Base-by-base conservation (phyloP, 2,888 invertebrate genomes). In the Epistrophe eligans region DNA sequence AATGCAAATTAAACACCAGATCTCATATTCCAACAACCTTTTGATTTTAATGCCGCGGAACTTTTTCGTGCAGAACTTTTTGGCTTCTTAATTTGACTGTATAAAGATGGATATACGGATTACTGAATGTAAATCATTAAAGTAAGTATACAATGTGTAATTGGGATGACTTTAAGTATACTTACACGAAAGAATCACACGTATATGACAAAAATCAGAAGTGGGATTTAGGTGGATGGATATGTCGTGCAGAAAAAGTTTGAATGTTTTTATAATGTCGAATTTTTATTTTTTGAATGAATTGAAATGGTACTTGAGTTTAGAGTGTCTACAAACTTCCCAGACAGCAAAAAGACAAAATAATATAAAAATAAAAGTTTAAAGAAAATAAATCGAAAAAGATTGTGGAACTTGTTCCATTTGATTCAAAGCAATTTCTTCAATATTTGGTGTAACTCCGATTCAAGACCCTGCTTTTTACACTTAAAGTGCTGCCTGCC, bases 1-100 rank as follows among this genome's bases (percentile, higher is more conserved):
- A 72, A 79, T 84, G 81, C 71, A 64, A 84, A 76, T 79, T 84
- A 74, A 64, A 74, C 74, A 55, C 74, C 55, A 55, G 76, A 71
- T 76, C 70, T 81, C 62, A 81, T 76, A 70, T 70, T 55, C n/a
- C 55, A 55, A 74, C 74, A 80, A 62, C 62, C 76, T 62, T 60
- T 60, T 70, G 70, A 70, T 55, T 67, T 67, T 50, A 50, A 50
- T 48, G 45, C 48, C 17, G 55, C 24, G 40, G 28, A 70, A 70
- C 40, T 70, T 70, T 70, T 70, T 70, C 67, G 24, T 67, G 67
- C 67, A 52, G 52, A 67, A 67, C 32, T 52, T 38, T 67, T 50
- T 52, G 52, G 66, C 48, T 35, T 70, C 52, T 28, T 70, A 32
- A 55, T 70, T 55, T 55, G 55, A 35, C 28, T 43, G 24, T 15